Evolutionary conservation across 2,113 vertebrate species (phyloP), one percentile per base, ranked within the genome.

Genomic region (Sturnus vulgaris): DNA sequence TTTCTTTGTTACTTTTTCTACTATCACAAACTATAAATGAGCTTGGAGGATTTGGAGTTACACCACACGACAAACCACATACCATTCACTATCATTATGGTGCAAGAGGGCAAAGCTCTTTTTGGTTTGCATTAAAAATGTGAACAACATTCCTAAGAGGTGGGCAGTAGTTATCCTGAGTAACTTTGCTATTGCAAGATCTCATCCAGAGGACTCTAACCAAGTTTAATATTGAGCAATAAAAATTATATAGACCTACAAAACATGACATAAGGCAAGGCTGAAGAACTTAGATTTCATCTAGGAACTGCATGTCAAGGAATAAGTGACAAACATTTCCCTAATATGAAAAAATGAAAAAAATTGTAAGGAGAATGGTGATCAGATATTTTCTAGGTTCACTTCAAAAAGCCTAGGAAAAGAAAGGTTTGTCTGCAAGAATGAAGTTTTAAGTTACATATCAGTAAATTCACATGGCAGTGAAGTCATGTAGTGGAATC

Each of bases 401-500:
- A 69, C 23, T 53, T 90, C 60, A 52, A 47, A 69, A 75, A 87
- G 12, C 3, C 3, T 12, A 55, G 27, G 12, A 59, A 64, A 33
- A 53, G n/a, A 68, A 30, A 8, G 7, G 7, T 16, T 85, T 90
- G 88, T 83, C 68, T 86, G 42, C 55, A 77, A 57, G 66, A 92
- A 80, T 24, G 7, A 63, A 55, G 53, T 49, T 92, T 92, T 85
- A 91, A 82, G 19, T 95, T 94, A 66, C 59, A 11, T n/a, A 28
- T 13, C 18, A 12, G 46, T 75, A 92, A 86, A 73, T 63, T 64
- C 60, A 69, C 9, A 50, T 8, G 42, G 63, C 64, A 88, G 49
- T 69, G 79, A 96, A 92, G 68, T 92, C 49, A 69, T 80, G 50
- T n/a, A 76, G 59, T 88, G 30, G 66, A 95, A 90, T 72, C 60